Conservation (phyloP, 2,113 vertebrate species). For the Desmodus rotundus region DNA sequence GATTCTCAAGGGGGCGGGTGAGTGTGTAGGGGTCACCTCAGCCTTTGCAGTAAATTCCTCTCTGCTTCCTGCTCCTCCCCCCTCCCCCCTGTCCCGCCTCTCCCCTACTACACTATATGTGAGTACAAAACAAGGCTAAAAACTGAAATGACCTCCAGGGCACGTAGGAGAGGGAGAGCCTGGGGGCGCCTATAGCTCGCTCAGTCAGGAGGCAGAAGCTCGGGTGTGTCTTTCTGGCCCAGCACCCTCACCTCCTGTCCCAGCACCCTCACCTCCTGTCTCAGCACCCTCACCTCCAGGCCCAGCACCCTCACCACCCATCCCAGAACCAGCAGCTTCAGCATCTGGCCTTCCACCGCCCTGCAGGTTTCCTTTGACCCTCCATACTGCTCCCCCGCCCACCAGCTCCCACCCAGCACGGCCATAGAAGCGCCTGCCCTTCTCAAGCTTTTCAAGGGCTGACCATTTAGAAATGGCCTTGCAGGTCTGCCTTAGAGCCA, state of each 20-base stretch:
- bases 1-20: neutral
- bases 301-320: no score
- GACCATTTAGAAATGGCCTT: neutral
- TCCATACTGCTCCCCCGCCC: neutral
- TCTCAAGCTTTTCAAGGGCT: neutral
- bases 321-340: neutral
- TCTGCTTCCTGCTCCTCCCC: no score
- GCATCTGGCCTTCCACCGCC: no score
- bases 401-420: no score
- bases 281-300: accelerated
- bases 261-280: neutral
- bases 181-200: neutral
- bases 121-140: neutral
- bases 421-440: neutral
- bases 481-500: neutral
- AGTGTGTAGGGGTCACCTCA: neutral
- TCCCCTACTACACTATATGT: neutral
- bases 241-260: neutral
- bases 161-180: accelerated
- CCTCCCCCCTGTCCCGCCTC: neutral
- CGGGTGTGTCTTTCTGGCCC: no score
- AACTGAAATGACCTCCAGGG: neutral
- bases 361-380: neutral
- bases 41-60: neutral
- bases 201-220: neutral